Evolutionary conservation across 37 sponge, comb jelly and placozoan genomes (phyloP).

Genomic region (Tethya wilhelma): DNA sequence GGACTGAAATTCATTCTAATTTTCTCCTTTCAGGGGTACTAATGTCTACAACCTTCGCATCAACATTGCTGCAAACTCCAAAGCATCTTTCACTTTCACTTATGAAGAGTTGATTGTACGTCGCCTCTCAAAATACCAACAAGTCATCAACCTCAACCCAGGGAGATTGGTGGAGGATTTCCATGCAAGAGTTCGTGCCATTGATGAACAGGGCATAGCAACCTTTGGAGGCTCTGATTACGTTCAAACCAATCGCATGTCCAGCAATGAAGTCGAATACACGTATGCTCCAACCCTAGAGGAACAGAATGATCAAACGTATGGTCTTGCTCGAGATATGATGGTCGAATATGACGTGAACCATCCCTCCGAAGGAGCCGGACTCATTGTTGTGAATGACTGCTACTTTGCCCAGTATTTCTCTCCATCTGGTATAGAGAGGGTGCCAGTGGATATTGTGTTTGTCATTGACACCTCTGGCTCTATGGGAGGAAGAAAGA

Average conservation of each 20-base stretch:
- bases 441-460: constrained; percentile 45
- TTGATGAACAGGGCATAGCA: constrained; percentile 43
- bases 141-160: constrained; percentile 55
- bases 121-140: constrained; percentile 28
- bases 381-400: constrained; percentile 30
- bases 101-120: constrained; percentile 61
- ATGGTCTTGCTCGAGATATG: constrained; percentile 50
- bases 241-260: background rate
- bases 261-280: constrained; percentile 12
- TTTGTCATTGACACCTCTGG: constrained; percentile 78
- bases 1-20: too few species aligned
- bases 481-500: constrained; percentile 64
- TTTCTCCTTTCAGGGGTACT: constrained; percentile 34
- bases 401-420: constrained; percentile 75
- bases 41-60: constrained; percentile 43
- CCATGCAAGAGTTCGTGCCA: constrained; percentile 17
- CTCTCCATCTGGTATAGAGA: constrained; percentile 30
- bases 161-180: constrained; percentile 52
- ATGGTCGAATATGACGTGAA: constrained; percentile 59
- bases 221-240: constrained; percentile 13
- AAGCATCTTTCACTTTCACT: constrained; percentile 31
- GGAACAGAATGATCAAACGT: constrained; percentile 21
- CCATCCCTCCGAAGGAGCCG: constrained; percentile 31
- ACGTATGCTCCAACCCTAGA: constrained; percentile 21
- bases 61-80: constrained; percentile 51